Base-by-base conservation (phyloP, 2,113 vertebrate species). In the Arothron firmamentum region DNA sequence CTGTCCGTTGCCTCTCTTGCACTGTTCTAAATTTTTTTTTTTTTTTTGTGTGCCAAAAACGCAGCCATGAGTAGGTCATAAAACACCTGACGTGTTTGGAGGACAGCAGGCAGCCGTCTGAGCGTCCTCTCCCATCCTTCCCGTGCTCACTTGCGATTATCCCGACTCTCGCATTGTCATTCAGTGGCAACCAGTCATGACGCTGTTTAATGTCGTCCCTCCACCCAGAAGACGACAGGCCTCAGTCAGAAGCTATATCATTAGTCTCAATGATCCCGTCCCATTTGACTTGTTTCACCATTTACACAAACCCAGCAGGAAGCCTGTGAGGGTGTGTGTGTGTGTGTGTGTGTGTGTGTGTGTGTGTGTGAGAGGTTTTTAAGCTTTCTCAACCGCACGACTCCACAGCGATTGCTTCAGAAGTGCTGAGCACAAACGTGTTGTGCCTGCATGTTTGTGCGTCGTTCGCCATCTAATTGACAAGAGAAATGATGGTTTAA, bases 201-300 rank as follows among this genome's bases (percentile, higher is more conserved):
- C 1, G 53, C 74, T 65, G 55, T 74, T 79, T 63, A 72, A 62
- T 42, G 49, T 67, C 64, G 54, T 55, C 50, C 67, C 77, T 69
- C 74, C 67, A 65, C 75, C 61, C 75, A 79, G 63, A 56, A 77
- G 79, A 70, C 76, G 65, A 81, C 25, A 69, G 77, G 70, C 65
- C 62, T 80, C 20, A 53, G 65, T 77, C 65, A 52, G 41, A 52
- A 74, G 62, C 67, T 48, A 6, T 71, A 62, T 79, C 63, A 79
- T 82, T 85, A 82, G 64, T 55, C 67, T 75, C 69, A 75, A 75
- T 70, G 67, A 65, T 75, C 66, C 75, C 48, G 62, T 55, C 65
- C 73, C 41, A 59, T 74, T 83, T 70, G 63, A 59, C 63, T 72
- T 50, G 47, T 53, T 67, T 69, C 52, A 55, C 58, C 49, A 57